phyloP scores from a whole-genome alignment of 92 coral and sea anemone species.

The Micromussa lordhowensis region DNA sequence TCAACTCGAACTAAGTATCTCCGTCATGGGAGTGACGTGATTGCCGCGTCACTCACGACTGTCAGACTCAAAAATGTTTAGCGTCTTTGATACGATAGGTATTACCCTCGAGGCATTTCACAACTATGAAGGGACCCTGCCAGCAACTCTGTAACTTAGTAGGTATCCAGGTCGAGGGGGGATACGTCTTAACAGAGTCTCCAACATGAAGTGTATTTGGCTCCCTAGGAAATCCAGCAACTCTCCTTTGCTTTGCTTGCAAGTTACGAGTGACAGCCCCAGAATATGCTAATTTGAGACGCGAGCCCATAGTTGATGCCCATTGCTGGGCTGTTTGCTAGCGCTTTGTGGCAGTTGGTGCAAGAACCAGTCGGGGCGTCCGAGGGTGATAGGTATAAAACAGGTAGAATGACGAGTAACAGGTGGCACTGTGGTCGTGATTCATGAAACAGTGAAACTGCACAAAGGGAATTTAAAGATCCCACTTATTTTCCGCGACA shows the following conservation, averaged over 20 bases:
- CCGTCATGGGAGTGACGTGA: too few species aligned
- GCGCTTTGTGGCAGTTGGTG: constrained; percentile 30
- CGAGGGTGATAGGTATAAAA: constrained; percentile 33
- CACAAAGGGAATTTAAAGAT: constrained; percentile 49
- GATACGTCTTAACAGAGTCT: constrained; percentile 49
- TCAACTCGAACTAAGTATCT: too few species aligned
- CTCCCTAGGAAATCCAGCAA: too few species aligned
- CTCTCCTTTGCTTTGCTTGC: not conserved
- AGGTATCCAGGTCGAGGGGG: constrained; percentile 46
- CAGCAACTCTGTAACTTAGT: constrained; percentile 52
- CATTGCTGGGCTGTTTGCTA: constrained; percentile 10
- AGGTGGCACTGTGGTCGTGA: constrained; percentile 59
- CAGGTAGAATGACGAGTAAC: constrained; percentile 65
- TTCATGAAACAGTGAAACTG: constrained; percentile 60
- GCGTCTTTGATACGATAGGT: constrained; percentile 48
- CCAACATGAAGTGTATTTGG: too few species aligned
- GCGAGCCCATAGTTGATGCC: constrained; percentile 47
- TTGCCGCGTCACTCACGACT: too few species aligned
- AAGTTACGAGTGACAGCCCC: constrained; percentile 21
- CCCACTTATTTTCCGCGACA: constrained; percentile 46
- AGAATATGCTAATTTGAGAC: constrained; percentile 43
- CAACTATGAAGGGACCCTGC: constrained; percentile 54
- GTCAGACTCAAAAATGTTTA: constrained; percentile 44
- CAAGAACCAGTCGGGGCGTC: constrained; percentile 41
- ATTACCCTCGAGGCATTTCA: constrained; percentile 59